Percentiles rank a stretch among this genome's conserved stretches.
These are phyloP conservation scores for Antechinus flavipes DNA, from an alignment of 2,113 vertebrate genomes.

Conservation along the genomic window DNA sequence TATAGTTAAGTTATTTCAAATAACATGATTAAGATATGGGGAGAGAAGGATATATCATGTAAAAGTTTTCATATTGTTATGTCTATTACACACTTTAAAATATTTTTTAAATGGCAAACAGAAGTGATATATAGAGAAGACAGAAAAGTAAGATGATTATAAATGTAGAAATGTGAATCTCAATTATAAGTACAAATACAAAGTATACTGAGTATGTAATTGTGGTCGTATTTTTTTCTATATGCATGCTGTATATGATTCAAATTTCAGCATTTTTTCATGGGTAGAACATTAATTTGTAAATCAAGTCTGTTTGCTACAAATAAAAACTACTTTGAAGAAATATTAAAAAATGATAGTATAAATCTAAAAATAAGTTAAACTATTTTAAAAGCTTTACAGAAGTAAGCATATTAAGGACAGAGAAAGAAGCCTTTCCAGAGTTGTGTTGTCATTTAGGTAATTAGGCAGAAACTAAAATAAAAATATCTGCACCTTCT, in stretches of 20 bases:
- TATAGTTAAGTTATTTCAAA: constrained; percentile 48
- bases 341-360: constrained; percentile 73
- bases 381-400: constrained; percentile 63
- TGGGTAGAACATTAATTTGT: constrained; percentile 66
- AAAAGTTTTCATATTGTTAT: constrained; percentile 59
- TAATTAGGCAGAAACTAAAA: constrained; percentile 79
- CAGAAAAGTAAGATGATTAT: constrained; percentile 75
- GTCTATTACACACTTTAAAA: constrained; percentile 44
- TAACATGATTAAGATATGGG: constrained; percentile 52
- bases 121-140: constrained; percentile 76
- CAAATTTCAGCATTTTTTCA: constrained; percentile 66
- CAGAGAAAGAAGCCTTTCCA: constrained; percentile 71
- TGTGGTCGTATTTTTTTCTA: constrained; percentile 55
- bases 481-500: constrained; percentile 77
- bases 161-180: constrained; percentile 19
- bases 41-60: neutral
- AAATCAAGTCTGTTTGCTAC: constrained; percentile 70
- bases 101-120: constrained; percentile 73
- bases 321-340: constrained; percentile 74
- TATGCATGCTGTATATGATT: constrained; percentile 47
- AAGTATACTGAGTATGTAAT: constrained; percentile 60
- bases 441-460: constrained; percentile 68
- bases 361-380: constrained; percentile 71
- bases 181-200: constrained; percentile 64
- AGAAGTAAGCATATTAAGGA: constrained; percentile 63